phyloP scores from a whole-genome alignment of 2,113 vertebrate species.

The Ammospiza nelsoni region DNA sequence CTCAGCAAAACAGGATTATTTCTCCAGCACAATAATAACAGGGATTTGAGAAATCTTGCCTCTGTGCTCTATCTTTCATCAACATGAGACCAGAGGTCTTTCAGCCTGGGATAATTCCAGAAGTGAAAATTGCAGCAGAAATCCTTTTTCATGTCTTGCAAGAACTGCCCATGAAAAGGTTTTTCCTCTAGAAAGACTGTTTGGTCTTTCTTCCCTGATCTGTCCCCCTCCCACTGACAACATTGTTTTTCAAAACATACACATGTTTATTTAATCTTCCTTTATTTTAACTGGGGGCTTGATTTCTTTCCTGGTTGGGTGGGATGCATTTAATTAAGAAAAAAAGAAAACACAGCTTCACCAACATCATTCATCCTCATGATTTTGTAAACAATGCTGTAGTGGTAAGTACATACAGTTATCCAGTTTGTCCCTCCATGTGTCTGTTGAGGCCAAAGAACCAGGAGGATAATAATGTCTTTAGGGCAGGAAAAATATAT shows the following conservation, averaged over 20 bases:
- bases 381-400: background rate
- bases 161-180: background rate
- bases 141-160: background rate
- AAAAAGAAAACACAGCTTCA: background rate
- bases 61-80: conserved; percentile 34
- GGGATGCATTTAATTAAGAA: conserved; percentile 24
- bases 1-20: conserved; percentile 14
- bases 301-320: background rate
- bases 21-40: background rate
- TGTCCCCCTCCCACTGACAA: background rate
- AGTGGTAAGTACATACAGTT: background rate
- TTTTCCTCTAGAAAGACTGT: background rate
- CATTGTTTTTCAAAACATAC: conserved; percentile 5
- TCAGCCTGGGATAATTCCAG: conserved; percentile 23
- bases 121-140: conserved; percentile 40
- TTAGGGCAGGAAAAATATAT: background rate
- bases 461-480: background rate
- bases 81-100: background rate
- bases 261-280: background rate
- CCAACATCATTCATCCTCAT: background rate
- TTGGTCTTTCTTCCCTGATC: background rate
- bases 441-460: background rate
- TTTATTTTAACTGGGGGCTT: background rate
- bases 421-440: background rate
- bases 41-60: conserved; percentile 34